A percentile compares a stretch with the other conserved stretches of the same genome.
These are phyloP conservation scores for Tinea pellionella DNA, from an alignment of 2,888 invertebrate genomes.

Conservation along the genomic window DNA sequence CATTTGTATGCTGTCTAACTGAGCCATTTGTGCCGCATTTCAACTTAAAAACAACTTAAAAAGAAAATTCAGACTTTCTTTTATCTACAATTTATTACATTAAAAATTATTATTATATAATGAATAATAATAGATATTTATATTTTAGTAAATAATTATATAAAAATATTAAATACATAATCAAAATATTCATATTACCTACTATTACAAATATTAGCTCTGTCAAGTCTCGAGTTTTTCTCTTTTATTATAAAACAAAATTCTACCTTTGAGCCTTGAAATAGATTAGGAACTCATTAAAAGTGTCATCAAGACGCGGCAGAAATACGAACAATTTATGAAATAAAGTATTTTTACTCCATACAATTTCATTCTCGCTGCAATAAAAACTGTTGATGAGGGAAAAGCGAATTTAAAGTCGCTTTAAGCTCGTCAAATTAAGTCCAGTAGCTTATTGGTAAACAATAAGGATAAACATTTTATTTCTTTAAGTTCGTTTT, in stretches of 20 bases:
- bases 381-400: not conserved
- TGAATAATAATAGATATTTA: too few relatives aligned
- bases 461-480: not conserved
- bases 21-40: not conserved
- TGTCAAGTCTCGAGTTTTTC: not conserved
- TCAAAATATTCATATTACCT: too few relatives aligned
- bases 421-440: not conserved
- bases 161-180: too few relatives aligned
- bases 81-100: too few relatives aligned
- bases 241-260: not conserved
- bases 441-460: not conserved
- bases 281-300: constrained; percentile 11
- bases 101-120: too few relatives aligned
- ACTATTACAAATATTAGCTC: too few relatives aligned
- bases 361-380: not conserved
- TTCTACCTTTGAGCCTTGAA: not conserved
- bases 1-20: not conserved
- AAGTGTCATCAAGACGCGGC: constrained; percentile 7
- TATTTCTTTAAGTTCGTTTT: not conserved
- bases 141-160: too few relatives aligned
- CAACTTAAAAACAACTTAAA: not conserved
- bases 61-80: too few relatives aligned
- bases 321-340: not conserved
- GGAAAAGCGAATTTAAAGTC: not conserved
- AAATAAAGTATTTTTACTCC: not conserved